phyloP scores from a whole-genome alignment of 1,140 invertebrate species.

The Drosophila kepulauana region DNA sequence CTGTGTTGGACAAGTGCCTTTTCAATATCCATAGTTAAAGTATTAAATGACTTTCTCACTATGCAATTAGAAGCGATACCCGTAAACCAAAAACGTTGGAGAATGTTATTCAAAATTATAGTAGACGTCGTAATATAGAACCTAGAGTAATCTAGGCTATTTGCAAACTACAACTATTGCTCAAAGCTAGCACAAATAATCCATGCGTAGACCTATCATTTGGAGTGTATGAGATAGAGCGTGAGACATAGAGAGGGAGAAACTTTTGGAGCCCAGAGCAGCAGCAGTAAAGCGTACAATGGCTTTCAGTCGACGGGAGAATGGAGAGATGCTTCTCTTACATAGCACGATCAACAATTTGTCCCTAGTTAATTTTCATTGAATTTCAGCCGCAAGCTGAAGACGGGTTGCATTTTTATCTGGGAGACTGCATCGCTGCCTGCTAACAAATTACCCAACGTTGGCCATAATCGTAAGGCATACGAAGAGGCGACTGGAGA shows the following conservation, averaged over 20 bases:
- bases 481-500: conserved; percentile 5
- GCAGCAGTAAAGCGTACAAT: conserved; percentile 40
- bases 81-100: not conserved
- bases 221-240: not conserved
- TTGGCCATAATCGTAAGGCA: conserved; percentile 37
- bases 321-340: not conserved
- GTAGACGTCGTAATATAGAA: not conserved
- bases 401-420: conserved; percentile 32
- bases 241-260: not conserved
- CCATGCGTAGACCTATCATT: conserved; percentile 38
- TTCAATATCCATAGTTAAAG: no score
- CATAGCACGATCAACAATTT: conserved; percentile 44
- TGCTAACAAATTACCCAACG: conserved; percentile 53
- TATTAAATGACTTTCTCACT: not conserved
- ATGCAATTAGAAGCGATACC: conserved; percentile 11
- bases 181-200: conserved; percentile 28
- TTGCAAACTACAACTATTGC: not conserved
- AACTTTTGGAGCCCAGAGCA: conserved; percentile 10
- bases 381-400: conserved; percentile 23
- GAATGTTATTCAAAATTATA: conserved; percentile 8
- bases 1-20: not conserved
- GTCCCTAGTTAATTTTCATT: conserved; percentile 47
- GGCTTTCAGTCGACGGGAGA: conserved; percentile 14
- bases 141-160: conserved; percentile 3
- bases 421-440: conserved; percentile 33